These are phyloP conservation scores for Stictocephala bisonia DNA, from an alignment of 2,888 invertebrate genomes.

Conservation along the genomic window DNA sequence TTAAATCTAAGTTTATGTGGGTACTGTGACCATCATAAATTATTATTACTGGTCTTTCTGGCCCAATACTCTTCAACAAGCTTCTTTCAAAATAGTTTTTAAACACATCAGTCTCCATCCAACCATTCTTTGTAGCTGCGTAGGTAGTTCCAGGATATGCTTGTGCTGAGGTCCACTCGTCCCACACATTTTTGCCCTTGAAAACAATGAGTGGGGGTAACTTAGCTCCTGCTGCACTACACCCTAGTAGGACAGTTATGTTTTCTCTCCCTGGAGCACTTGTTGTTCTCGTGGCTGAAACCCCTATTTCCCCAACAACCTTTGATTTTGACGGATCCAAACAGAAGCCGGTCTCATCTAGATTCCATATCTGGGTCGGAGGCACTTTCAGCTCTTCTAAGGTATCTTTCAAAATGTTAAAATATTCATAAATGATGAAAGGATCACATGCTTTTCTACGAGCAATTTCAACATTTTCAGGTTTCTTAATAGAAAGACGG, in stretches of 20 bases:
- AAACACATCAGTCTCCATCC: slow-evolving; percentile 54
- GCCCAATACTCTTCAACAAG: background rate
- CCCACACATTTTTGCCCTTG: slow-evolving; percentile 62
- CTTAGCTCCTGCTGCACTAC: slow-evolving; percentile 57
- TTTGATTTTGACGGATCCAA: slow-evolving; percentile 54
- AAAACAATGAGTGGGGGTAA: slow-evolving; percentile 62
- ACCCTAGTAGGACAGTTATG: slow-evolving; percentile 21
- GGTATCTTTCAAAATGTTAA: slow-evolving; percentile 54
- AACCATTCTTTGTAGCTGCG: slow-evolving; percentile 61
- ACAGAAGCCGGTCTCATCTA: slow-evolving; percentile 58
- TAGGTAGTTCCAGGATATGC: slow-evolving; percentile 55
- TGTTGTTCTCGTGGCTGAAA: slow-evolving; percentile 22
- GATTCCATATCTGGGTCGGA: slow-evolving; percentile 56
- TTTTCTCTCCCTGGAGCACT: slow-evolving; percentile 34
- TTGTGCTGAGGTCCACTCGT: slow-evolving; percentile 60
- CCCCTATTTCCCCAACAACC: slow-evolving; percentile 48
- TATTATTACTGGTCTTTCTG: slow-evolving; percentile 58
- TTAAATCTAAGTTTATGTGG: slow-evolving; percentile 57
- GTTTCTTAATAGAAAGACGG: slow-evolving; percentile 61
- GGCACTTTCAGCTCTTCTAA: slow-evolving; percentile 55
- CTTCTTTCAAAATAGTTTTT: slow-evolving; percentile 20
- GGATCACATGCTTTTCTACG: slow-evolving; percentile 58
- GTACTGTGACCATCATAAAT: slow-evolving; percentile 61
- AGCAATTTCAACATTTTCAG: slow-evolving; percentile 61
- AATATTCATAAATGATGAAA: slow-evolving; percentile 60